Base-by-base conservation (phyloP, 2,113 vertebrate genomes). In the Channa maculata region DNA sequence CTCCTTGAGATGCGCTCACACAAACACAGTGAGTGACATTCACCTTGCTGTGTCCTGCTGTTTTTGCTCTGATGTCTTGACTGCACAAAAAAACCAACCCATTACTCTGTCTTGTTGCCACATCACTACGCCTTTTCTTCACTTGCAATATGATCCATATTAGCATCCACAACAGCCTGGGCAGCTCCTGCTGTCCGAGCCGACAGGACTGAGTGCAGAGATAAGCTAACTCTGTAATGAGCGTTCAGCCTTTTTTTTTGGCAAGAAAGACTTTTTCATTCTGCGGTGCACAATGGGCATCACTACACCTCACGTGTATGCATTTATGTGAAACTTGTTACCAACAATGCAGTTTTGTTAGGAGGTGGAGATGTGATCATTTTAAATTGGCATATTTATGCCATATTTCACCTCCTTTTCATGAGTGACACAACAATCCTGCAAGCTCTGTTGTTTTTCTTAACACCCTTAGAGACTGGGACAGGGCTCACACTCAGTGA, bases 131-230 rank as follows among this genome's bases (percentile, higher is more conserved):
- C 43, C 71, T 73, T 80, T 44, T 80, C 57, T 73, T 71, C 86
- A 79, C 75, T 68, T 88, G 88, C 73, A 86, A 86, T 88, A 76
- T 78, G 82, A 90, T 88, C 84, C 78, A 75, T 67, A 82, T 88
- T 89, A 88, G 85, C 86, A 83, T 91, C 85, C 65, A 8, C 65
- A 79, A 33, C 73, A 66, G 72, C 60, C 77, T 7, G 78, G 77
- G 73, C 68, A 77, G 84, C 82, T 82, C 75, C 57, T 5, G 55
- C 75, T 64, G 85, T 82, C 78, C 24, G 64, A 50, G 66, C 66
- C 24, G 66, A 79, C 79, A 52, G 75, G 38, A 75, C 75, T 53
- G 79, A 78, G 78, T 60, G 73, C 60, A 65, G 80, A 85, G 92
- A 91, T 91, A 86, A 89, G 85, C 84, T 49, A 60, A 2, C 45